Evolutionary conservation across 2,113 vertebrate species (phyloP).

Genomic region (Pangasianodon gigas): DNA sequence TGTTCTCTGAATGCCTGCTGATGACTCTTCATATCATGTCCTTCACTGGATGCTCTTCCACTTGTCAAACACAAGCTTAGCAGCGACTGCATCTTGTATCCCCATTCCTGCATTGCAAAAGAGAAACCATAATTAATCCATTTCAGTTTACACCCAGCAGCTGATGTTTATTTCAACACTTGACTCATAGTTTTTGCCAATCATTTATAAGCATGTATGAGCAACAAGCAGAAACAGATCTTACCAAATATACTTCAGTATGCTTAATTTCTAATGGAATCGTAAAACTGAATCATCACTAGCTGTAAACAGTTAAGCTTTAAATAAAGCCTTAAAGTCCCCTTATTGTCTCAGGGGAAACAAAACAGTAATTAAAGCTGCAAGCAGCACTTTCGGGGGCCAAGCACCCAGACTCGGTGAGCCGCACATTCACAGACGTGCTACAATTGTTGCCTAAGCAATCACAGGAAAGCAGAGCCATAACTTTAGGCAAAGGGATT

Average conservation of each 20-base stretch:
- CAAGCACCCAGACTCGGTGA: too few species aligned
- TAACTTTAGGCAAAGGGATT: too few species aligned
- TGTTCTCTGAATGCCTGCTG: background rate
- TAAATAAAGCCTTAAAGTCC: constrained; percentile 7
- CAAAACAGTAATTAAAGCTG: background rate
- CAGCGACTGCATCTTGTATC: constrained; percentile 87
- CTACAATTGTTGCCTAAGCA: too few species aligned
- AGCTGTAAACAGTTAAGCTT: background rate
- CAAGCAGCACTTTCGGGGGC: too few species aligned
- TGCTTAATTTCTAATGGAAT: background rate
- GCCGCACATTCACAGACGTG: too few species aligned
- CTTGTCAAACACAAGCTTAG: constrained; percentile 86
- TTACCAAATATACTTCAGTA: background rate
- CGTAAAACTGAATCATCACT: background rate
- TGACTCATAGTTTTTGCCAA: background rate
- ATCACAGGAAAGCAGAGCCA: too few species aligned
- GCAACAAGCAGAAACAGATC: background rate
- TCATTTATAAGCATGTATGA: background rate
- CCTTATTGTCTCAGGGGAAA: background rate
- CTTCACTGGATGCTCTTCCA: constrained; percentile 76
- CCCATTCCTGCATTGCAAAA: constrained; percentile 83
- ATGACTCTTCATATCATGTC: background rate
- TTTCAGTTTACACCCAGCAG: background rate
- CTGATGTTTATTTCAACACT: background rate
- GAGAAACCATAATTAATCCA: background rate